Conservation (phyloP, 1,140 invertebrate species). For the Gryon sp. region DNA sequence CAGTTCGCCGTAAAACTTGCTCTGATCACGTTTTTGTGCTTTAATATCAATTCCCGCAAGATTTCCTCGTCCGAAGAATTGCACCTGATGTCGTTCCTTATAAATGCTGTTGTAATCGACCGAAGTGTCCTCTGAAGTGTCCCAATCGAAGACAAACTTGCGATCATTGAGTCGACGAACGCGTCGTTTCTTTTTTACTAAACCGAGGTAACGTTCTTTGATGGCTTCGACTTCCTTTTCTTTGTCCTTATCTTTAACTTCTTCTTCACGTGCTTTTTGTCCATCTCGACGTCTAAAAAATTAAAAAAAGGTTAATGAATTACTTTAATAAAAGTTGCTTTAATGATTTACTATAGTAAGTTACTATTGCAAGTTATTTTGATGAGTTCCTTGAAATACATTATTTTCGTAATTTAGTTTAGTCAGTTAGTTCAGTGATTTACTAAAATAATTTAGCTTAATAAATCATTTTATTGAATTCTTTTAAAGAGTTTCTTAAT, state of each 20-base stretch:
- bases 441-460: no score
- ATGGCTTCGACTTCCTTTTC: slow-evolving; percentile 95
- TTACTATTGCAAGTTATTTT: no score
- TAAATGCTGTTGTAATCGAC: slow-evolving; percentile 98
- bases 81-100: slow-evolving; percentile 96
- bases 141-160: slow-evolving; percentile 99
- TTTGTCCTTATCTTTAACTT: slow-evolving; percentile 90
- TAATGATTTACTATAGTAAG: no score
- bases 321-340: neutral
- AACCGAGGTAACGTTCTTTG: slow-evolving; percentile 96
- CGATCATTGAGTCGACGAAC: slow-evolving; percentile 96
- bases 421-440: no score
- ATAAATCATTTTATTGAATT: no score
- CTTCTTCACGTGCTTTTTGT: slow-evolving; percentile 78
- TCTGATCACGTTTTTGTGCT: slow-evolving; percentile 97
- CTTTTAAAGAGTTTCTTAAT: no score
- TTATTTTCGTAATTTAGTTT: no score
- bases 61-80: slow-evolving; percentile 98
- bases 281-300: slow-evolving; percentile 68
- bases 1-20: slow-evolving; percentile 98
- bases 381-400: no score
- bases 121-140: slow-evolving; percentile 98
- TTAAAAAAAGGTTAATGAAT: neutral
- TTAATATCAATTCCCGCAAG: slow-evolving; percentile 98
- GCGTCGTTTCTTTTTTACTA: slow-evolving; percentile 95